Evolutionary conservation across 2,797 vertebrate species (phyloP).

Genomic region (Sardinella longiceps): DNA sequence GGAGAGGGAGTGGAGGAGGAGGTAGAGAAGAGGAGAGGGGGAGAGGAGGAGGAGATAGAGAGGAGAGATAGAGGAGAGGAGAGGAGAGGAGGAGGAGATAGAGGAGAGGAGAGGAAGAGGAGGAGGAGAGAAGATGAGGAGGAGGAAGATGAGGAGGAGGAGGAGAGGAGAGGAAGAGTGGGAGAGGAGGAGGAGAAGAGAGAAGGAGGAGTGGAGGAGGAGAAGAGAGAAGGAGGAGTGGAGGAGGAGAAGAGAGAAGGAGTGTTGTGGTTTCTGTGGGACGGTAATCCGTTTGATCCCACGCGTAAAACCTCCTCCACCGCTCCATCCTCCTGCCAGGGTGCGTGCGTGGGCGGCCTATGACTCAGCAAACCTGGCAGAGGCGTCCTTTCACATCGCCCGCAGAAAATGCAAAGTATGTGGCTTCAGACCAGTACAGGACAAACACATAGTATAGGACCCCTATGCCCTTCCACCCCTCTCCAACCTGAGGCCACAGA

Average conservation of each 20-base stretch:
- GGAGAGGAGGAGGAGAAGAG: too few relatives aligned
- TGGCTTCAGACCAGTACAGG: neutral
- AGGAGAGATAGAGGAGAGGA: too few relatives aligned
- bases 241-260: too few relatives aligned
- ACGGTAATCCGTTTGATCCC: slow-evolving; percentile 19
- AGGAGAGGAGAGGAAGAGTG: too few relatives aligned
- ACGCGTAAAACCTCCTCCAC: neutral
- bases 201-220: too few relatives aligned
- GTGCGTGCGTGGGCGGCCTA: neutral
- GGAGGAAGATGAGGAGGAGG: neutral
- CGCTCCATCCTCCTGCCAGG: slow-evolving; percentile 29
- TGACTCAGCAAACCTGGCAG: slow-evolving; percentile 8
- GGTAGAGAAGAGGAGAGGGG: neutral
- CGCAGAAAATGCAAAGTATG: slow-evolving; percentile 32
- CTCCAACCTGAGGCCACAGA: neutral
- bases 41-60: too few relatives aligned
- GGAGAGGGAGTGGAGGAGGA: neutral
- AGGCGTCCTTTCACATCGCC: neutral
- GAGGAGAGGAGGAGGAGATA: too few relatives aligned
- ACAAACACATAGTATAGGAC: neutral
- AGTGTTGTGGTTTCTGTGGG: neutral
- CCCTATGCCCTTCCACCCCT: neutral
- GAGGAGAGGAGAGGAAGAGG: neutral
- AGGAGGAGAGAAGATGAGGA: neutral
- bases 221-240: neutral